phyloP scores from a whole-genome alignment of 23 tunicate species.

The Ciona savignyi region DNA sequence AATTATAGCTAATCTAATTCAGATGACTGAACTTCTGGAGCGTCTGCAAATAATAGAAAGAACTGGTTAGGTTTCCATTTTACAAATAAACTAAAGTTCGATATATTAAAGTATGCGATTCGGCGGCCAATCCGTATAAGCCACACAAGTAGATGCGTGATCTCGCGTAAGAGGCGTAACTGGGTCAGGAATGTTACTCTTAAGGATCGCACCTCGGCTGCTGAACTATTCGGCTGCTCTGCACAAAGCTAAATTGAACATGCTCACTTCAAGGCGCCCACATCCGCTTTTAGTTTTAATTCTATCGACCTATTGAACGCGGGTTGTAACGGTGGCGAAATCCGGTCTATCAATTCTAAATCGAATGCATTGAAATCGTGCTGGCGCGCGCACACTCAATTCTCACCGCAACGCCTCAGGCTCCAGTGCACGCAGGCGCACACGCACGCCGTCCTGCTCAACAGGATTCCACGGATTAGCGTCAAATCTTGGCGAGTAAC shows the following conservation, averaged over 20 bases:
- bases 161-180: not conserved
- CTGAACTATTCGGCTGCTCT: not conserved
- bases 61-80: too few relatives aligned
- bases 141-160: not conserved
- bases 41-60: not conserved
- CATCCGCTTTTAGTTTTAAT: not conserved
- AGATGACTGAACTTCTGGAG: not conserved
- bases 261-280: not conserved
- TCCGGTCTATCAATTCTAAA: not conserved
- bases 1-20: not conserved
- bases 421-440: not conserved
- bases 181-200: not conserved
- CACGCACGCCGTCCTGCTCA: not conserved
- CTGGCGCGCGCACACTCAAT: not conserved
- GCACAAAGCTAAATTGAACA: too few relatives aligned
- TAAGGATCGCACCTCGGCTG: not conserved
- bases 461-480: conserved; percentile 10
- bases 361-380: conserved; percentile 1
- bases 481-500: conserved; percentile 4
- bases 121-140: not conserved
- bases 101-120: too few relatives aligned
- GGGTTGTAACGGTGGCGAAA: not conserved
- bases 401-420: not conserved
- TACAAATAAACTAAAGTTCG: too few relatives aligned
- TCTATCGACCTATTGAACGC: not conserved